Evolutionary conservation across 1,140 invertebrate species (phyloP).

Genomic region (Drosophila tropicalis): DNA sequence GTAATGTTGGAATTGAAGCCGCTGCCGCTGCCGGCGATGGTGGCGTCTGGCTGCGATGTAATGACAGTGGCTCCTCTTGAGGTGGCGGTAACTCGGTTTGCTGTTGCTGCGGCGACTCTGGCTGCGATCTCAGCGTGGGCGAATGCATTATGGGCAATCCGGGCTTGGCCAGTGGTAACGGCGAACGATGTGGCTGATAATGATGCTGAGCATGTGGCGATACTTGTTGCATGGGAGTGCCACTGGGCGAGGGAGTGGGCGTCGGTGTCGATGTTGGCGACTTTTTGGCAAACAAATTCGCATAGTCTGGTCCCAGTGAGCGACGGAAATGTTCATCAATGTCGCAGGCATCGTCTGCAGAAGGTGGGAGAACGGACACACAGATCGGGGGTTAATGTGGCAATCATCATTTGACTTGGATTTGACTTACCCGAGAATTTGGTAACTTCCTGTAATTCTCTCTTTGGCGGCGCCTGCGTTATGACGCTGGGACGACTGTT

Average conservation of each 20-base stretch:
- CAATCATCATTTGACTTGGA: not conserved
- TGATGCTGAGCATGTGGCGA: constrained; percentile 59
- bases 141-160: constrained; percentile 51
- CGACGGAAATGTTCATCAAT: constrained; percentile 98
- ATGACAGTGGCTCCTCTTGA: constrained; percentile 59
- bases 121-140: constrained; percentile 81
- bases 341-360: constrained; percentile 88
- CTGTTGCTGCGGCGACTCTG: constrained; percentile 48
- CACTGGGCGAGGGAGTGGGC: constrained; percentile 71
- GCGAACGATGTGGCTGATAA: constrained; percentile 55
- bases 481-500: constrained; percentile 82
- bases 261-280: constrained; percentile 80
- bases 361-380: not conserved
- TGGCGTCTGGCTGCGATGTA: constrained; percentile 49
- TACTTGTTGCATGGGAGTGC: constrained; percentile 62
- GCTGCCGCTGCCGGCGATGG: constrained; percentile 47
- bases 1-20: constrained; percentile 61
- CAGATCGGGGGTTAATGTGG: not conserved
- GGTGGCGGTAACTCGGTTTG: constrained; percentile 63
- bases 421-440: constrained; percentile 61
- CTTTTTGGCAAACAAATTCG: constrained; percentile 89
- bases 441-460: constrained; percentile 54
- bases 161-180: constrained; percentile 40
- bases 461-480: constrained; percentile 83
- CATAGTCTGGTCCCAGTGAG: constrained; percentile 95